A percentile compares a stretch with the other conserved stretches of the same genome.
These are phyloP conservation scores for Contarinia nasturtii DNA, from an alignment of 1,140 invertebrate genomes.

Conservation along the genomic window DNA sequence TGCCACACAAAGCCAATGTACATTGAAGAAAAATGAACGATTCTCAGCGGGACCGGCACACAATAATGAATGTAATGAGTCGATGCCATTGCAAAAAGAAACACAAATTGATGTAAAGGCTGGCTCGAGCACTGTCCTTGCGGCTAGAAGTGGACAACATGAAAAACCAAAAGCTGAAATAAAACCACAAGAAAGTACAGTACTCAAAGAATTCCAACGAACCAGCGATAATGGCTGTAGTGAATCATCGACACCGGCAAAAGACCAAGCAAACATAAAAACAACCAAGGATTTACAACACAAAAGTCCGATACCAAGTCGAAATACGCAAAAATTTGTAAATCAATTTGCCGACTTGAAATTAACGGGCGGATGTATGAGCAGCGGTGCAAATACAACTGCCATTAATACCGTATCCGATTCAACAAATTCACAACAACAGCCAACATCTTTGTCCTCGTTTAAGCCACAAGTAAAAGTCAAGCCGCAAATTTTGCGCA, in stretches of 20 bases:
- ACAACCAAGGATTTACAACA: background rate
- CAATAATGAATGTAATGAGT: slow-evolving; percentile 3
- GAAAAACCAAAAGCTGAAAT: slow-evolving; percentile 1
- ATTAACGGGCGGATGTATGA: slow-evolving; percentile 28
- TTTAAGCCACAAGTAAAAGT: slow-evolving; percentile 51
- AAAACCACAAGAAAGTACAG: background rate
- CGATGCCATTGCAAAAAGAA: slow-evolving; percentile 8
- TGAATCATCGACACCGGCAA: background rate
- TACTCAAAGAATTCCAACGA: background rate
- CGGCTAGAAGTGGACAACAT: slow-evolving; percentile 8
- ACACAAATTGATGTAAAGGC: background rate
- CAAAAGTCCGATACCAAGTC: slow-evolving; percentile 29
- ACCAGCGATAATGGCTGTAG: background rate
- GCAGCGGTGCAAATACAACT: background rate
- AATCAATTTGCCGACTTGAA: slow-evolving; percentile 38
- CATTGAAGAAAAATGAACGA: slow-evolving; percentile 56
- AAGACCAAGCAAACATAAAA: too few relatives aligned
- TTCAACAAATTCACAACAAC: background rate
- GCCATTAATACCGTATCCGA: background rate
- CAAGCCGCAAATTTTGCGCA: slow-evolving; percentile 51
- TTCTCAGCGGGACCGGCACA: slow-evolving; percentile 12
- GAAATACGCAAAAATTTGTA: slow-evolving; percentile 33
- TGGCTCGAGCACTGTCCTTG: slow-evolving; percentile 3
- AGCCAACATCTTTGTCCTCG: slow-evolving; percentile 17
- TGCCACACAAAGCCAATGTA: slow-evolving; percentile 62